Percentiles rank a stretch among this genome's conserved stretches.
phyloP scores from a whole-genome alignment of 2,888 invertebrate species.

The Apodemia zela region DNA sequence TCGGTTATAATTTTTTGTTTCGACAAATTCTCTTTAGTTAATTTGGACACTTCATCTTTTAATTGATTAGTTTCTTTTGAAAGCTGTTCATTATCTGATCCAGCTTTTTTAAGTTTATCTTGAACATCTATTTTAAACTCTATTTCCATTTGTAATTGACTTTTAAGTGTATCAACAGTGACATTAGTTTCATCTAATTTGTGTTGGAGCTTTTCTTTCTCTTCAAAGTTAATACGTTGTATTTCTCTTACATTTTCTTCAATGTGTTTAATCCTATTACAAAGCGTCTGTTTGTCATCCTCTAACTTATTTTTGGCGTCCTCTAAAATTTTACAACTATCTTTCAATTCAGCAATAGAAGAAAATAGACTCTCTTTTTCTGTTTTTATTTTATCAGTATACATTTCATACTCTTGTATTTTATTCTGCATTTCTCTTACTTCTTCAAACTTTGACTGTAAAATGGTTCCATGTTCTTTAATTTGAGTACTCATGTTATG shows the following conservation, averaged over 20 bases:
- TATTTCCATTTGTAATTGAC: constrained; percentile 54
- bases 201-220: constrained; percentile 42
- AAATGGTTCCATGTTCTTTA: constrained; percentile 38
- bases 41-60: constrained; percentile 22
- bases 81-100: constrained; percentile 23
- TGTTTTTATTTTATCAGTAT: constrained; percentile 43
- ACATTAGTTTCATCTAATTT: constrained; percentile 51
- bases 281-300: constrained; percentile 43
- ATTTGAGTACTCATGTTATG: constrained; percentile 39
- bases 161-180: constrained; percentile 46
- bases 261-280: constrained; percentile 40
- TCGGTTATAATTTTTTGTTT: not conserved
- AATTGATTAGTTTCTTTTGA: constrained; percentile 21
- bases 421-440: constrained; percentile 41
- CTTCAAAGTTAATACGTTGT: constrained; percentile 39
- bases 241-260: constrained; percentile 45
- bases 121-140: constrained; percentile 48
- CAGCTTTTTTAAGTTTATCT: constrained; percentile 37
- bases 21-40: constrained; percentile 9
- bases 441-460: constrained; percentile 44
- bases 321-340: constrained; percentile 42
- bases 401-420: constrained; percentile 33
- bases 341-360: constrained; percentile 38
- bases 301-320: constrained; percentile 41
- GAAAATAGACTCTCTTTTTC: constrained; percentile 43